phyloP scores from a whole-genome alignment of 2,888 invertebrate species.

The Chloromyia formosa region DNA sequence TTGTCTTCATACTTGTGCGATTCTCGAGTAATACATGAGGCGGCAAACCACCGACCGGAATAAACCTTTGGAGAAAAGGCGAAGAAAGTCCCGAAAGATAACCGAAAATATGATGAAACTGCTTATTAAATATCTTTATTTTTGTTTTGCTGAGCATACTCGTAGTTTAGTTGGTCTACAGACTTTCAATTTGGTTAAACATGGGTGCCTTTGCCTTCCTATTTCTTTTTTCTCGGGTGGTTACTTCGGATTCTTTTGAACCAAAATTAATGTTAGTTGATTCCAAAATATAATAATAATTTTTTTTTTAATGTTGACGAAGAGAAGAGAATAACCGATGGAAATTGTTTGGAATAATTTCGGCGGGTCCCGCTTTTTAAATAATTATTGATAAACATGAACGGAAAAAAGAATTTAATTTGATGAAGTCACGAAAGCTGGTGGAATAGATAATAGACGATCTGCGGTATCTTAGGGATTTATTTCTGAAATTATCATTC shows the following conservation, averaged over 20 bases:
- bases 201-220: background rate
- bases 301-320: background rate
- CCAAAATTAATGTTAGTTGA: background rate
- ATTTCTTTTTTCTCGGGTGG: conserved; percentile 1
- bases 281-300: background rate
- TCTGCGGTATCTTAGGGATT: no score
- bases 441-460: no score
- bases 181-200: conserved; percentile 16
- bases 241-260: background rate
- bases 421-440: conserved; percentile 21
- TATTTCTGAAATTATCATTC: no score
- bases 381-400: conserved; percentile 21
- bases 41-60: background rate
- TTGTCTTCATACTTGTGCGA: background rate
- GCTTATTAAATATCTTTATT: conserved; percentile 34
- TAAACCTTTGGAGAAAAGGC: background rate
- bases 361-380: background rate
- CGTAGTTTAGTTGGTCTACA: background rate
- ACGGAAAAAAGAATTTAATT: conserved; percentile 27
- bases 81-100: conserved; percentile 18
- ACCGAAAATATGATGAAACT: conserved; percentile 37
- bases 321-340: background rate
- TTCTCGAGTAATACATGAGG: background rate
- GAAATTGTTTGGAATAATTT: background rate
- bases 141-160: background rate